phyloP scores from a whole-genome alignment of 2,888 invertebrate species.

The Slavum lentiscoides region DNA sequence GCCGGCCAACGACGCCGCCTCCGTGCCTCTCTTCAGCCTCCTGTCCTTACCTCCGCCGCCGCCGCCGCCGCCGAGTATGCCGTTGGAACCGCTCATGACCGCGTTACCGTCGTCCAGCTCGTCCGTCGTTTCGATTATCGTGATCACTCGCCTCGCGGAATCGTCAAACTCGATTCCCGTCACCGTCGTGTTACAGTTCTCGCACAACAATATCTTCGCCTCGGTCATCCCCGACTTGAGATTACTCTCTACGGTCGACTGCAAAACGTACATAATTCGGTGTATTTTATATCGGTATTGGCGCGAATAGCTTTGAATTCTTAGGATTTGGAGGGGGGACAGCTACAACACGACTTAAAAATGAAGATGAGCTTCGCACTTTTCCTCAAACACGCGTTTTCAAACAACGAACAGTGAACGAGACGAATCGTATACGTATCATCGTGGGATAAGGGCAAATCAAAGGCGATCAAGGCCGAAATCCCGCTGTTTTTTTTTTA shows the following conservation, averaged over 20 bases:
- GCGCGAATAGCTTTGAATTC: too few species aligned
- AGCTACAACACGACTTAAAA: too few species aligned
- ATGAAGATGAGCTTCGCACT: too few species aligned
- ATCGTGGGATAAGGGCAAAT: too few species aligned
- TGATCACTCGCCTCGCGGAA: slow-evolving; percentile 24
- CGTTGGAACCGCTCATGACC: slow-evolving; percentile 15
- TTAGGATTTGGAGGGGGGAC: too few species aligned
- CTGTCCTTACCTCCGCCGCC: background rate
- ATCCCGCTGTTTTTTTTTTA: too few species aligned
- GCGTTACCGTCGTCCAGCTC: slow-evolving; percentile 24
- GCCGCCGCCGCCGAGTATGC: slow-evolving; percentile 1
- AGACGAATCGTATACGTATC: too few species aligned
- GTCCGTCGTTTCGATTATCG: slow-evolving; percentile 32
- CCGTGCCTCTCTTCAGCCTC: slow-evolving; percentile 12
- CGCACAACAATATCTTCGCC: slow-evolving; percentile 31
- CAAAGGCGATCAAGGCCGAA: too few species aligned
- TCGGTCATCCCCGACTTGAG: slow-evolving; percentile 30
- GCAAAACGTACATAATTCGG: too few species aligned
- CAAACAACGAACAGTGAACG: too few species aligned
- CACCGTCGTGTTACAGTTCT: slow-evolving; percentile 7
- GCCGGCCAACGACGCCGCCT: slow-evolving; percentile 2
- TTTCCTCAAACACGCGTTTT: too few species aligned
- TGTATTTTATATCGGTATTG: too few species aligned
- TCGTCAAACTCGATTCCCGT: background rate
- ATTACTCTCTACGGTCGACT: slow-evolving; percentile 31